Evolutionary conservation across 2,797 vertebrate species (phyloP), one percentile per base, ranked within the genome.

Genomic region (Scleropages formosus): DNA sequence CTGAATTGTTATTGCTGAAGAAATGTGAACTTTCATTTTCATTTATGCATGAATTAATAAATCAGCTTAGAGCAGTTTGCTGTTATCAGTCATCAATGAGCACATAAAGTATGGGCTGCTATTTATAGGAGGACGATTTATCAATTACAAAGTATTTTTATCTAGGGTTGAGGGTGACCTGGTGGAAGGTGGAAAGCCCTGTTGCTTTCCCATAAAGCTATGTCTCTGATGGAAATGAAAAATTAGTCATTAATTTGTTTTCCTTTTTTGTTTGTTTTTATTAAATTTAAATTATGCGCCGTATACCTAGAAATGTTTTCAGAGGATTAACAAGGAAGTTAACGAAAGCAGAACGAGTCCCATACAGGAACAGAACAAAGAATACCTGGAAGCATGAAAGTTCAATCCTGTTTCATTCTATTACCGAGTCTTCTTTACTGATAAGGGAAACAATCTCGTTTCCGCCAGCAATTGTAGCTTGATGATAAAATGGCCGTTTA

Each of bases 361-460:
- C 27, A 71, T 20, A 16, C 4, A 31, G 49, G 68, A 53, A 22
- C 2, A 10, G 24, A 24, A 58, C 56, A 26, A 26, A 20, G 15
- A 26, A 15, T 26, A 26, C 20, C 68, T 26, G 18, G 15, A 53
- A 58, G n/a, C 49, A 20, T 51, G 26, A 47, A 24, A 56, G 16
- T 56, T 74, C 62, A 62, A 66, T 64, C 49, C 49, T 8, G 27
- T 74, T 70, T 60, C 67, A 70, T 51, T 68, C 67, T 44, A 63
- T 62, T 70, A 51, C 67, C 8, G 10, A 47, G 49, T 76, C 58
- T 18, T 75, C 56, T 27, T 11, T 39, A 44, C 56, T 39, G 56
- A 70, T 69, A 69, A 70, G 75, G 26, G 53, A 59, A 51, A 53
- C 20, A 61, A 20, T 62, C 20, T 51, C 47, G 18, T 71, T 69